phyloP scores from a whole-genome alignment of 2,888 invertebrate genomes.

The Hydraecia micacea region DNA sequence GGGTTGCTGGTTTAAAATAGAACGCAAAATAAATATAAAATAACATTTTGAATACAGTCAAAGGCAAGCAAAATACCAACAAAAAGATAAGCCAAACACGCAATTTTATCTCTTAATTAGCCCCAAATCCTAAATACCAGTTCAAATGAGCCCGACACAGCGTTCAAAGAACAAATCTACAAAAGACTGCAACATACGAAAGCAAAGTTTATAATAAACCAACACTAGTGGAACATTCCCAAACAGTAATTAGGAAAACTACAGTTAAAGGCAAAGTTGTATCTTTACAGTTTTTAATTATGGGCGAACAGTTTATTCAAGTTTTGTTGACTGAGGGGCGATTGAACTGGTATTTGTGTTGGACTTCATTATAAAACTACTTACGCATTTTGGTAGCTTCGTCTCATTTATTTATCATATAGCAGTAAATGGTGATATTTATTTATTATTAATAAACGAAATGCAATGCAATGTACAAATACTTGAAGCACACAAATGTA shows the following conservation, averaged over 20 bases:
- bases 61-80: neutral
- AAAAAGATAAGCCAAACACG: neutral
- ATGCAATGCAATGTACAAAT: neutral
- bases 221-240: constrained; percentile 26
- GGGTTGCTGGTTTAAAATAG: neutral
- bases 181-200: constrained; percentile 21
- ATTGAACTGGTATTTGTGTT: constrained; percentile 3
- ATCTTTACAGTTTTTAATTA: constrained; percentile 49
- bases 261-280: constrained; percentile 18
- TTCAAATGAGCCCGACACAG: constrained; percentile 18
- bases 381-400: constrained; percentile 2
- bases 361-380: neutral
- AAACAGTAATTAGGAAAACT: constrained; percentile 48
- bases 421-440: neutral
- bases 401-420: neutral
- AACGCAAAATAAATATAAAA: neutral
- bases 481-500: neutral
- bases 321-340: constrained; percentile 3
- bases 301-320: constrained; percentile 17
- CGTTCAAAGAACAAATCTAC: constrained; percentile 35
- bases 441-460: neutral
- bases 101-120: constrained; percentile 39
- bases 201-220: constrained; percentile 52
- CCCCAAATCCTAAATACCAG: constrained; percentile 26
- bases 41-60: neutral